These are phyloP conservation scores for Eurytemora carolleeae DNA, from an alignment of 1,140 invertebrate genomes.

Conservation along the genomic window DNA sequence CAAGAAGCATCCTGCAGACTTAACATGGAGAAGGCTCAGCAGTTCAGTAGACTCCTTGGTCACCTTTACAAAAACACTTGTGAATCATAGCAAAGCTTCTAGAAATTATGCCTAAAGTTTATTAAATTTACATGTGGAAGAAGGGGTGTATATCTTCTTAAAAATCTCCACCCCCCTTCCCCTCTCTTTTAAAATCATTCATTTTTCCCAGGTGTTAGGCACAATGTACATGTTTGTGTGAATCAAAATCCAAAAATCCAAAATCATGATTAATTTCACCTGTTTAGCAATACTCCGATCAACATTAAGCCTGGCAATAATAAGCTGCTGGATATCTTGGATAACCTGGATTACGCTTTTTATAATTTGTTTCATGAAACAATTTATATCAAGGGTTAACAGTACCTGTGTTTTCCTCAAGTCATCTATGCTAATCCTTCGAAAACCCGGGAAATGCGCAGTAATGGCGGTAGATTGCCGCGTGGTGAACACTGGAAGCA, in stretches of 20 bases:
- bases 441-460: conserved; percentile 76
- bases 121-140: too few relatives aligned
- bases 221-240: too few relatives aligned
- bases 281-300: conserved; percentile 38
- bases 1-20: conserved; percentile 84
- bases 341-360: conserved; percentile 25
- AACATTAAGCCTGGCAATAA: conserved; percentile 64
- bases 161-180: too few relatives aligned
- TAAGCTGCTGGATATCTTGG: conserved; percentile 83
- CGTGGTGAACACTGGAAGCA: conserved; percentile 72
- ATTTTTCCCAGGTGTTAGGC: too few relatives aligned
- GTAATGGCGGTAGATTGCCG: conserved; percentile 52
- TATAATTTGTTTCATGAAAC: conserved; percentile 16
- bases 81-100: too few relatives aligned
- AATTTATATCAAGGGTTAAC: too few relatives aligned
- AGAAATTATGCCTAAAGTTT: too few relatives aligned
- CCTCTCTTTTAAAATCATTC: too few relatives aligned
- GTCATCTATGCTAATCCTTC: conserved; percentile 78
- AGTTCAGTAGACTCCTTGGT: conserved; percentile 72
- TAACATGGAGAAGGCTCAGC: conserved; percentile 83
- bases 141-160: too few relatives aligned
- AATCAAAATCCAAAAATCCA: too few relatives aligned
- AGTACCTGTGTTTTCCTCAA: conserved; percentile 61
- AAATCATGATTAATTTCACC: too few relatives aligned
- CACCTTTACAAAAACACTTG: too few relatives aligned